These are phyloP conservation scores for Eulemur albifrons DNA, from an alignment of 2,797 vertebrate species.

Conservation along the genomic window DNA sequence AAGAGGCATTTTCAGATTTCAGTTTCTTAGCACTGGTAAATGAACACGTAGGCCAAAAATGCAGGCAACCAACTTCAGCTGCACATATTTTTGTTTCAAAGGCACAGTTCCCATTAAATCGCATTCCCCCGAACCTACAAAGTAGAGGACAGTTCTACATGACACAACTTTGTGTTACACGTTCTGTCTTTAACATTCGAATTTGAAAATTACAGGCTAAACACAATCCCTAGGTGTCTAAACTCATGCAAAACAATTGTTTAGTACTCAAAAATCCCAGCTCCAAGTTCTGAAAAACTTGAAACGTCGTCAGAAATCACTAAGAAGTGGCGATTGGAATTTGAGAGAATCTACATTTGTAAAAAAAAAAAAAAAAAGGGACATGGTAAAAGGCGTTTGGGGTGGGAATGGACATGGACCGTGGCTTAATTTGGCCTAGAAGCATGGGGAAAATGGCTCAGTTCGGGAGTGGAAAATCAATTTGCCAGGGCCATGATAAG, in stretches of 20 bases:
- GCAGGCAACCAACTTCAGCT: constrained; percentile 15
- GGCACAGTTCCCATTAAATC: background rate
- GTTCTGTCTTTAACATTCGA: background rate
- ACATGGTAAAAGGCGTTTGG: background rate
- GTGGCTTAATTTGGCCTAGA: background rate
- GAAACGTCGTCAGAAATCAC: background rate
- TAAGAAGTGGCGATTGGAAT: background rate
- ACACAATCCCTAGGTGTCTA: background rate
- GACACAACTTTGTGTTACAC: constrained; percentile 62
- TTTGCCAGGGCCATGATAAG: background rate
- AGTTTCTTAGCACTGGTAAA: constrained; percentile 50
- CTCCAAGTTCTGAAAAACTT: background rate
- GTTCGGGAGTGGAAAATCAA: background rate
- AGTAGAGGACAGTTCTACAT: background rate
- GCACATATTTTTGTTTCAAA: constrained; percentile 61
- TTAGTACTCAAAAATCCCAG: background rate
- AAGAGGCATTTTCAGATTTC: constrained; percentile 71
- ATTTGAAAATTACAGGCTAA: background rate
- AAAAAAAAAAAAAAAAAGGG: background rate
- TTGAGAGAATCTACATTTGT: background rate
- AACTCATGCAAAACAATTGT: background rate
- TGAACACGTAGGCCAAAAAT: constrained; percentile 20
- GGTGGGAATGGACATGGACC: background rate
- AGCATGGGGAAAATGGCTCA: background rate
- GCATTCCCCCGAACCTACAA: background rate